These are phyloP conservation scores for Cochlearius cochlearius DNA, from an alignment of 2,113 vertebrate genomes.

Conservation along the genomic window DNA sequence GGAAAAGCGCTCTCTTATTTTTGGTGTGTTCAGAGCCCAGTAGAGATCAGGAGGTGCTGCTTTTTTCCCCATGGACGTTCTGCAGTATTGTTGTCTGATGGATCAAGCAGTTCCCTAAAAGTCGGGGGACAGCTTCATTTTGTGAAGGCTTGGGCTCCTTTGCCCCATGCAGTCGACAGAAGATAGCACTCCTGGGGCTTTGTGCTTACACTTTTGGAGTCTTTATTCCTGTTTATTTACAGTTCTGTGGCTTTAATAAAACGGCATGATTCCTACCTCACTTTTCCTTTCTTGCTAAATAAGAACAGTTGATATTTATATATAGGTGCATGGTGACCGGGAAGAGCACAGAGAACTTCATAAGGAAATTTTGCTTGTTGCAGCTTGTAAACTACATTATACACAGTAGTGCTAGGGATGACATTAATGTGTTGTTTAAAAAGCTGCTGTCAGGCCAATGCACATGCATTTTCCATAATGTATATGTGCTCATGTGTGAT, in stretches of 20 bases:
- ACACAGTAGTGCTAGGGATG: neutral
- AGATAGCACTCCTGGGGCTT: neutral
- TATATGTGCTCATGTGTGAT: conserved; percentile 40
- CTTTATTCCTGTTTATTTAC: neutral
- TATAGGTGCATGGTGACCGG: neutral
- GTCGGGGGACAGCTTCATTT: neutral
- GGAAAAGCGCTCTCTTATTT: neutral
- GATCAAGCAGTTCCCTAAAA: neutral
- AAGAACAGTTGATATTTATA: neutral
- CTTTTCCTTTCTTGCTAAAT: neutral
- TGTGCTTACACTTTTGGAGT: neutral
- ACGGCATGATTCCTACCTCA: neutral
- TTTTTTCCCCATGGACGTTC: neutral
- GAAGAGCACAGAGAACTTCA: neutral
- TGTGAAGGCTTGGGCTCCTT: neutral
- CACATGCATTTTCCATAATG: conserved; percentile 36
- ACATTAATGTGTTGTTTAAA: conserved; percentile 44
- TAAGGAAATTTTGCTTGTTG: neutral
- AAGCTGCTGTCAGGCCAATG: conserved; percentile 21
- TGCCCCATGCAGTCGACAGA: neutral
- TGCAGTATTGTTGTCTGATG: neutral
- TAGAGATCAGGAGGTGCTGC: neutral
- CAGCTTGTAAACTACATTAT: neutral
- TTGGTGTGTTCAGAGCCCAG: neutral
- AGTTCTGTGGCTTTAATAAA: neutral